phyloP scores from a whole-genome alignment of 2,113 vertebrate species.

The rabbit (Oryctolagus cuniculus) region mOryCun1.1 NC_091445.1:89437001-89437500 shows the following conservation, averaged over 20 bases:
- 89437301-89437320: slow-evolving; percentile 67
- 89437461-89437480: not conserved
- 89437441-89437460: not conserved
- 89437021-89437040: not conserved
- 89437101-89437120: not conserved
- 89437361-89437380: slow-evolving; percentile 19
- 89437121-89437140: not conserved
- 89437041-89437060: not conserved
- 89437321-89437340: slow-evolving; percentile 24
- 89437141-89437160: not conserved
- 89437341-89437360: not conserved
- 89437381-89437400: not conserved
- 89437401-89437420: not conserved
- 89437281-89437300: slow-evolving; percentile 73
- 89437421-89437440: not conserved
- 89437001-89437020: not conserved
- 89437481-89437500: not conserved
- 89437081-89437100: not conserved
- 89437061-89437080: not conserved
- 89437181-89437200: slow-evolving; percentile 50
- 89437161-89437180: not conserved
- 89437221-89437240: slow-evolving; percentile 68
- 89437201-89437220: slow-evolving; percentile 79
- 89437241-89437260: slow-evolving; percentile 71
- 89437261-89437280: slow-evolving; percentile 60